Evolutionary conservation across 2,888 invertebrate genomes (phyloP).

Genomic region (Drosophila ezoana): DNA sequence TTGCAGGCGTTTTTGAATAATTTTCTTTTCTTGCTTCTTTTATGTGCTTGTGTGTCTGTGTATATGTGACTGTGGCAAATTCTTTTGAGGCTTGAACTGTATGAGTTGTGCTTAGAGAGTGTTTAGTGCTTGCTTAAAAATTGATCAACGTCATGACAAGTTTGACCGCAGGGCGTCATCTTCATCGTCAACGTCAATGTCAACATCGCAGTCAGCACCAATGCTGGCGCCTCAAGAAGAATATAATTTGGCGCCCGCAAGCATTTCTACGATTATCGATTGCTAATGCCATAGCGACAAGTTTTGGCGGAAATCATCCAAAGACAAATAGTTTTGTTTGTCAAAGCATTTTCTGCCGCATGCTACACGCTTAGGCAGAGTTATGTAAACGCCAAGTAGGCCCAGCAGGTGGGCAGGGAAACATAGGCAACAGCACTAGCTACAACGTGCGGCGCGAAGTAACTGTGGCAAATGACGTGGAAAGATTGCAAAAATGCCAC

Average conservation of each 20-base stretch:
- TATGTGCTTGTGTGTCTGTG: slow-evolving; percentile 4
- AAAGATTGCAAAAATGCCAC: slow-evolving; percentile 61
- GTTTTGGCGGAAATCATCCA: slow-evolving; percentile 59
- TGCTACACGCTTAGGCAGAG: slow-evolving; percentile 43
- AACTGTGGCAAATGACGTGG: slow-evolving; percentile 57
- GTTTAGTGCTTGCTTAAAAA: slow-evolving; percentile 80
- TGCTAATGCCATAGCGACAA: slow-evolving; percentile 50
- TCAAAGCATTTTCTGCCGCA: slow-evolving; percentile 65
- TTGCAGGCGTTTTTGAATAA: slow-evolving; percentile 82
- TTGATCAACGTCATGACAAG: slow-evolving; percentile 77
- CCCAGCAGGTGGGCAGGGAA: slow-evolving; percentile 32
- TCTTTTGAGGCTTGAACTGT: slow-evolving; percentile 63
- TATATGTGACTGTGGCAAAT: slow-evolving; percentile 18
- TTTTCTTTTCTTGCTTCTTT: slow-evolving; percentile 50
- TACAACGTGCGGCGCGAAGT: slow-evolving; percentile 35
- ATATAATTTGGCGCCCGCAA: slow-evolving; percentile 56
- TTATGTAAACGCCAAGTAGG: slow-evolving; percentile 50
- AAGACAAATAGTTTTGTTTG: slow-evolving; percentile 73
- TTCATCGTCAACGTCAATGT: background rate
- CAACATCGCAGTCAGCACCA: slow-evolving; percentile 13
- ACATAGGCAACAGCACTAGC: background rate
- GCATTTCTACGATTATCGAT: slow-evolving; percentile 73
- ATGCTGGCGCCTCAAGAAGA: slow-evolving; percentile 39
- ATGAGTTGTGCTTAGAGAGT: slow-evolving; percentile 76
- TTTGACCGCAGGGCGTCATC: slow-evolving; percentile 62